A percentile compares a stretch with the other conserved stretches of the same genome.
phyloP scores from a whole-genome alignment of 2,888 invertebrate genomes.

The Sesia bembeciformis region DNA sequence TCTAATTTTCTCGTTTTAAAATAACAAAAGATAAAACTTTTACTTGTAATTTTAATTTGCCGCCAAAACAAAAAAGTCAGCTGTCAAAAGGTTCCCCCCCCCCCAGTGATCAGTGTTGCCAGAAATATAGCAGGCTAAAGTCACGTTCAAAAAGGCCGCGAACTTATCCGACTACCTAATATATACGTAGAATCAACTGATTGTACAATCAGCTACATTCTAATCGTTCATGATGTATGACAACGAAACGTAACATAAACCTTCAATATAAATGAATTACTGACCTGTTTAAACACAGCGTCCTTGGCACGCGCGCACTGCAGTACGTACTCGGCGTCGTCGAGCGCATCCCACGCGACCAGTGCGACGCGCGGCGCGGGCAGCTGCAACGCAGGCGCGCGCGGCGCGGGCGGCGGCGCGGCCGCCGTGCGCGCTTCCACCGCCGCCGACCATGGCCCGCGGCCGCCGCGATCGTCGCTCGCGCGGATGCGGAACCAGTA shows the following conservation, averaged over 20 bases:
- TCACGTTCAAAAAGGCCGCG: too few species aligned
- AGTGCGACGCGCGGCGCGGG: slow-evolving; percentile 46
- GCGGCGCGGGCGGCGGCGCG: slow-evolving; percentile 87
- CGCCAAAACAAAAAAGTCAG: too few species aligned
- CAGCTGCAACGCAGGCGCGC: slow-evolving; percentile 78
- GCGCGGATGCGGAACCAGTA: slow-evolving; percentile 92
- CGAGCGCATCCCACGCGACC: slow-evolving; percentile 62
- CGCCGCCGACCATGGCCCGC: slow-evolving; percentile 84
- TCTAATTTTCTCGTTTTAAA: too few species aligned
- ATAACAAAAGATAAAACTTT: too few species aligned
- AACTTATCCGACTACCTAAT: background rate
- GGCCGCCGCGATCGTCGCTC: slow-evolving; percentile 86
- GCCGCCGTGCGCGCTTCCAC: slow-evolving; percentile 82
- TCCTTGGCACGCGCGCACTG: slow-evolving; percentile 72
- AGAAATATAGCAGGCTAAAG: too few species aligned
- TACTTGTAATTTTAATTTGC: too few species aligned
- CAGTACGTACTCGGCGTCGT: slow-evolving; percentile 83
- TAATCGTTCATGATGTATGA: background rate
- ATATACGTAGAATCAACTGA: background rate
- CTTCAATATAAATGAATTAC: slow-evolving; percentile 25
- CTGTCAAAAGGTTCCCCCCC: too few species aligned
- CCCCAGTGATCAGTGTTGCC: too few species aligned
- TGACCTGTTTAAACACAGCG: slow-evolving; percentile 27
- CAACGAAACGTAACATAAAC: background rate
- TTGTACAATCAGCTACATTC: background rate